Evolutionary conservation across 2,888 invertebrate species (phyloP), one percentile per base, ranked within the genome.

Genomic region (Myopa tessellatipennis): DNA sequence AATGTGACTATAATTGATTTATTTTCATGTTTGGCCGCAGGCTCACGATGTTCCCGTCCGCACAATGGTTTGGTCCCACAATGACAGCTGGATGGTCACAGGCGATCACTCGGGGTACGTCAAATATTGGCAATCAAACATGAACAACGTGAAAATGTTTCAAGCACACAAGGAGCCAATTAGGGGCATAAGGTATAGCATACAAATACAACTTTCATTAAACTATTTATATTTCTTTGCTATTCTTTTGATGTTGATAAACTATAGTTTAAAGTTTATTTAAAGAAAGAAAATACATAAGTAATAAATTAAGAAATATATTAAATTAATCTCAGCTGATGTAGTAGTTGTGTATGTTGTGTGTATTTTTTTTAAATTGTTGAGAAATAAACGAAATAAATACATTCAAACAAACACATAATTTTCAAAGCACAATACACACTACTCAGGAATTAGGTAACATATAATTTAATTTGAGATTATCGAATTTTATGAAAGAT

Each of bases 121-220:
- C 82, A 99, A 99, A 88, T 99, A 99, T 91, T 99, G 99, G 99
- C 99, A 99, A 92, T 97, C 98, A 85, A 99, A 99, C 91, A 99
- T 99, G 99, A 99, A 99, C 92, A 99, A 99, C 91, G 99, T 99
- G 78, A 99, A 99, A 93, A 99, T 99, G 98, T 99, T 98, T 92
- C 99, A 99, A 91, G 99, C 99, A 77, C 99, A 99, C 90, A 99
- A 99, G 93, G 99, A 99, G 92, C 97, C 99, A 82, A 95, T 99
- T 85, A 94, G 99, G 90, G 98, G 98, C 91, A 95, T 99, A 92
- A 96, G 96, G 96, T 97, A 94, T 92, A 91, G 87, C 86, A 84
- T 85, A 87, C 84, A 76, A 76, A 76, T 67, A 70, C 36, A 61
- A 70, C 61, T 77, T 65, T 63, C 71, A 71, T 70, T 65, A 52